Conservation (phyloP, 2,113 vertebrate genomes). For the Oriolus oriolus region DNA sequence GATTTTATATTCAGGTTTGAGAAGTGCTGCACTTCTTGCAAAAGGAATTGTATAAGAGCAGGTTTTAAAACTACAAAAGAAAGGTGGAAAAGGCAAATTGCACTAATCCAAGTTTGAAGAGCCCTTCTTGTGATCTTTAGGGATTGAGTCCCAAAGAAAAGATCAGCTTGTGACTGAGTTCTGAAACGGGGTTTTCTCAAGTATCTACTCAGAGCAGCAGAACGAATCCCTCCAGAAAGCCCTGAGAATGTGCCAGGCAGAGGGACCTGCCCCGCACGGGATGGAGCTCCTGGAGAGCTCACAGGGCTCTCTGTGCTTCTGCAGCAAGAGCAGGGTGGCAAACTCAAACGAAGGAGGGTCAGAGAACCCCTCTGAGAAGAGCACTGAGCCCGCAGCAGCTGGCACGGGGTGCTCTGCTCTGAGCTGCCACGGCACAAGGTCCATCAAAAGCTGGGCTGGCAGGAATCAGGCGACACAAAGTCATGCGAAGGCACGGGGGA, state of each 20-base stretch:
- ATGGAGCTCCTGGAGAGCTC: background rate
- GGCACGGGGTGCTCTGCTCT: background rate
- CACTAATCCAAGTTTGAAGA: slow-evolving; percentile 40
- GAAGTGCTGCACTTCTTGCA: slow-evolving; percentile 36
- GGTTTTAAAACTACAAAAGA: slow-evolving; percentile 42
- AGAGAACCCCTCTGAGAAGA: background rate
- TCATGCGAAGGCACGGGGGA: background rate
- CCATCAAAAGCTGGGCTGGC: background rate
- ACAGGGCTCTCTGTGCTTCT: background rate
- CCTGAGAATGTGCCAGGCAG: background rate
- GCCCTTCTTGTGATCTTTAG: slow-evolving; percentile 34
- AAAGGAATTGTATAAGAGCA: slow-evolving; percentile 29
- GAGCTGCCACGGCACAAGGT: background rate
- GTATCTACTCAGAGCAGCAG: background rate
- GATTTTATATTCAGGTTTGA: slow-evolving; percentile 50
- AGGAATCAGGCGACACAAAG: background rate
- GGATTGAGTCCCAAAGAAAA: slow-evolving; percentile 17
- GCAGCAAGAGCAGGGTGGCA: background rate
- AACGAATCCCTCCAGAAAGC: background rate
- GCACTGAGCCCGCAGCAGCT: background rate
- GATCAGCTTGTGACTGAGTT: slow-evolving; percentile 1
- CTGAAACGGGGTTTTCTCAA: background rate
- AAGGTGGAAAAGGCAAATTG: slow-evolving; percentile 50
- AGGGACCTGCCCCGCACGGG: background rate
- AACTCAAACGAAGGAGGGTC: background rate